A percentile compares a stretch with the other conserved stretches of the same genome.
These are phyloP conservation scores for Drosophila neocordata DNA, from an alignment of 1,140 invertebrate species.

Conservation along the genomic window DNA sequence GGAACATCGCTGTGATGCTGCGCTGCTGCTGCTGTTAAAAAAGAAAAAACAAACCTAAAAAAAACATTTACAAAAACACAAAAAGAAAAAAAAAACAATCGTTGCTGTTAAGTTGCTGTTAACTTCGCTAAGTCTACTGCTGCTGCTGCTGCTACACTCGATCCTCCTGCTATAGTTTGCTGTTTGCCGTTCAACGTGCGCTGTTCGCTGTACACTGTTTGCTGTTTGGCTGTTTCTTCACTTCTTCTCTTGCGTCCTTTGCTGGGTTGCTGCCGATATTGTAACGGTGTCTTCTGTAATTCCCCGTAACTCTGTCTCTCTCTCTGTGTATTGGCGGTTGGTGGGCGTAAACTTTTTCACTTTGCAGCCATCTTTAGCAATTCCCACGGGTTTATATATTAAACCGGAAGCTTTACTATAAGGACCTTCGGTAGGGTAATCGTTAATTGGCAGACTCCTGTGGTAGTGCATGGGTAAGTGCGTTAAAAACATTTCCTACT, in stretches of 20 bases:
- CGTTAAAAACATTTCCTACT: background rate
- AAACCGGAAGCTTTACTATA: background rate
- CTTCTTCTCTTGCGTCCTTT: constrained; percentile 38
- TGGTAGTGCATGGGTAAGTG: background rate
- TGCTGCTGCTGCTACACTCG: constrained; percentile 23
- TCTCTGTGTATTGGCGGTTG: constrained; percentile 41
- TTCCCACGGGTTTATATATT: background rate
- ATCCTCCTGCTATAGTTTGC: constrained; percentile 10
- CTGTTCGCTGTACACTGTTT: constrained; percentile 6
- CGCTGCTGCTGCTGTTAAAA: constrained; percentile 27
- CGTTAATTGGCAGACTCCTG: background rate
- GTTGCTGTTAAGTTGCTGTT: constrained; percentile 34
- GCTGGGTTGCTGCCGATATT: constrained; percentile 29
- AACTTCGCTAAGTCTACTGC: constrained; percentile 20
- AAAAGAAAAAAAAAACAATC: background rate
- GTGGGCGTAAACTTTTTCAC: constrained; percentile 37
- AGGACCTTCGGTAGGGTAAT: background rate
- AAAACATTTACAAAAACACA: background rate
- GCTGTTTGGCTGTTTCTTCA: constrained; percentile 45
- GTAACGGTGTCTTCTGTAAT: constrained; percentile 46
- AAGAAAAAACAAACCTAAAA: background rate
- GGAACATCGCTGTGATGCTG: constrained; percentile 35
- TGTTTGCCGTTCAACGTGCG: constrained; percentile 24
- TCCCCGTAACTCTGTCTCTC: constrained; percentile 7
- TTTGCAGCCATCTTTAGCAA: constrained; percentile 13